Percentiles rank a stretch among this genome's conserved stretches.
Evolutionary conservation across 2,797 vertebrate genomes (phyloP).

Genomic region (Brachymystax lenok): DNA sequence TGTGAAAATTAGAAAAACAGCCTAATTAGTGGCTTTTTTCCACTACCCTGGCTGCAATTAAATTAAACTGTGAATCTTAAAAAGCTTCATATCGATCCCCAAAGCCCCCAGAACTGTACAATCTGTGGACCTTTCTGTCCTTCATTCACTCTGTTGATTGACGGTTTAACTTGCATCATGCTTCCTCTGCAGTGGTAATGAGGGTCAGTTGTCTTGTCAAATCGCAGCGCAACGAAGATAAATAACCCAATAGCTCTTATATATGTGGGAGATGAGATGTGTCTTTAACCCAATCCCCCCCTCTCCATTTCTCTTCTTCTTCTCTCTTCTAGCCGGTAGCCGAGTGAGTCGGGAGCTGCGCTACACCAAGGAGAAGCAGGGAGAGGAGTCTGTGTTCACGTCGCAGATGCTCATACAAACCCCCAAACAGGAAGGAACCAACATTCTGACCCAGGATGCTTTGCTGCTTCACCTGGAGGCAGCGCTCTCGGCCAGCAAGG

Average conservation of each 20-base stretch:
- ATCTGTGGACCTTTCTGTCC: not conserved
- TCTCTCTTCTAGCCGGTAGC: conserved; percentile 83
- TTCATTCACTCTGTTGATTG: not conserved
- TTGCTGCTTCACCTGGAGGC: conserved; percentile 93
- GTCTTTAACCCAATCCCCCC: conserved; percentile 5
- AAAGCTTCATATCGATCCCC: not conserved
- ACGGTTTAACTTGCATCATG: not conserved
- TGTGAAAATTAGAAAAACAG: conserved; percentile 14
- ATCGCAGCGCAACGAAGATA: not conserved
- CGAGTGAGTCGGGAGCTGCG: conserved; percentile 95
- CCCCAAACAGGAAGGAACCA: conserved; percentile 85
- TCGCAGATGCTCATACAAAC: conserved; percentile 98
- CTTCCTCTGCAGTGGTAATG: not conserved
- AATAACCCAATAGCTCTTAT: not conserved
- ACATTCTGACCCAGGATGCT: conserved; percentile 90
- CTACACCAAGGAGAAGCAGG: conserved; percentile 97
- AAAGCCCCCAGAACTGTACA: not conserved
- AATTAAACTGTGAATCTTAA: not conserved
- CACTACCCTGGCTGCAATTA: not conserved
- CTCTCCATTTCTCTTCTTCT: conserved; percentile 19
- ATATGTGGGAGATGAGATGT: too few relatives aligned
- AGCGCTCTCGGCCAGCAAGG: conserved; percentile 91
- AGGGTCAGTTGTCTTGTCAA: not conserved
- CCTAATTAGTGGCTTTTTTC: not conserved
- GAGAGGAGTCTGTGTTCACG: conserved; percentile 93